Evolutionary conservation across 2,113 vertebrate genomes (phyloP), one percentile per base, ranked within the genome.

Genomic region (Centropus unirufus): DNA sequence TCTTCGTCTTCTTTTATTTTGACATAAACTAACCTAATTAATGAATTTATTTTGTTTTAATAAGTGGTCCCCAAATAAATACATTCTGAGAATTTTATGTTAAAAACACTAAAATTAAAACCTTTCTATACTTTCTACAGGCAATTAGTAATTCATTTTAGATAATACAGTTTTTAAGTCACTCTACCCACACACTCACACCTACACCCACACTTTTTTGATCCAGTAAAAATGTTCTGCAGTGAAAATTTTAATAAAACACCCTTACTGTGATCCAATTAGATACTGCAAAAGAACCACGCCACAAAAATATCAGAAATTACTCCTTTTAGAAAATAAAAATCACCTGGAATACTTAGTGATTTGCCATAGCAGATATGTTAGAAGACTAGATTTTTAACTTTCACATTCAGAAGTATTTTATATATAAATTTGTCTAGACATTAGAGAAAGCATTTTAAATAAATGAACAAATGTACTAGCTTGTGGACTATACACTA

Each of bases 211-310:
- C 12, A 79, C 3, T 72, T 94, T 93, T 92, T 79, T 90, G 17
- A 92, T 80, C n/a, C 40, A 83, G 30, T 74, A 47, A 46, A 93
- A 88, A 80, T 54, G 14, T 82, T 74, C 24, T 72, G 11, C 55
- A 67, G 9, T 74, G 21, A 62, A 59, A 88, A n/a, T 74, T 93
- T 93, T 88, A 29, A 54, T 87, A 68, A 90, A 95, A 82, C 59
- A 13, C 9, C 51, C 84, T 92, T 83, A 82, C 26, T 82, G 14
- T 67, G 78, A 51, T 76, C 22, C 66, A 82, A 36, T 59, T 61
- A 90, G n/a, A 39, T 29, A n/a, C 64, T 72, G 64, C 9, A 76
- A 55, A 76, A 59, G 10, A 66, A 64, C 5, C 3, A 1, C 1
- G 15, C 4, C 6, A 27, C 36, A 86, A 2, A 75, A 27, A 76